Base-by-base conservation (phyloP, 2,113 vertebrate genomes). In the Amblyornis subalaris region DNA sequence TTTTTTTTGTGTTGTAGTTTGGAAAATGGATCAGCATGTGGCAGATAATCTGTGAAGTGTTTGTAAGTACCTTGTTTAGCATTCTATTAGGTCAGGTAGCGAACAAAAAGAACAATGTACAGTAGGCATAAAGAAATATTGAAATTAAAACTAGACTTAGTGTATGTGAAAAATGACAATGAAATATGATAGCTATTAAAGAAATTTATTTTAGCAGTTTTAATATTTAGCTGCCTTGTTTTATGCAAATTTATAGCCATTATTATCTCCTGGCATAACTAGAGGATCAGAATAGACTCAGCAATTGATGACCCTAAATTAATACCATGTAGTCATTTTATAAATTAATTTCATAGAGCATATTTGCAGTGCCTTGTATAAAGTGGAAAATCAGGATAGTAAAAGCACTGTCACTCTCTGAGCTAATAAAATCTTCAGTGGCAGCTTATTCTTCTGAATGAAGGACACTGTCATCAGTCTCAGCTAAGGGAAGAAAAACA, bases 181-280 rank as follows among this genome's bases (percentile, higher is more conserved):
- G 88, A 96, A 91, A 95, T 96, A 95, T 55, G 19, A 78, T 35
- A 51, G 36, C 19, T 89, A 71, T 89, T 95, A 71, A 79, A 51
- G 47, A 89, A 89, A 92, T 91, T 33, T 16, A 86, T 88, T 87
- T 88, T 75, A 80, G 36, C 24, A 16, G 14, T 79, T 97, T 95
- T 25, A 70, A 18, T 50, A 86, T 35, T 86, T 85, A 92, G 9
- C 0, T 40, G 51, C 83, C 50, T 77, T 6, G 6, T 86, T 79
- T 94, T 19, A 78, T 65, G 36, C 31, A 93, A 55, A 95, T 85
- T 71, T 81, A 61, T 72, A 79, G 36, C 18, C 29, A 35, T 76
- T 90, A 38, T 74, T 90, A 85, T 73, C 48, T 82, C 33, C 23
- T 71, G 14, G 23, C 38, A 87, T 94, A 93, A 88, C 58, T 82